Evolutionary conservation across 1,140 invertebrate species (phyloP).

Genomic region (Listronotus bonariensis): DNA sequence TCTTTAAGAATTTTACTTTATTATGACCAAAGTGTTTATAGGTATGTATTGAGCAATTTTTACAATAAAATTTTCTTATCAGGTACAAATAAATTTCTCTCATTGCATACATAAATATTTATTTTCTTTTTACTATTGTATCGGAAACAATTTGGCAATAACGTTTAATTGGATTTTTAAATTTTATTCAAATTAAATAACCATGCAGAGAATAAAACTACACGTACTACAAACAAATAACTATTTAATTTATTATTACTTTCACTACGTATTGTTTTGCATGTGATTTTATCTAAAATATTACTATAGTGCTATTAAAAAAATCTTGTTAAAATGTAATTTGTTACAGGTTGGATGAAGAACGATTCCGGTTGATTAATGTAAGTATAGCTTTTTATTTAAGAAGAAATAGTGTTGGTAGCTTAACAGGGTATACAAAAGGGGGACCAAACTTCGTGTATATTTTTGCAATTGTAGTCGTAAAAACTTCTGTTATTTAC

Average conservation of each 20-base stretch:
- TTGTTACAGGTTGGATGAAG: constrained; percentile 74
- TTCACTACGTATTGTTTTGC: constrained; percentile 5
- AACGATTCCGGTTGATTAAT: constrained; percentile 84
- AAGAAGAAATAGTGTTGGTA: not conserved
- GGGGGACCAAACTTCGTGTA: too few species aligned
- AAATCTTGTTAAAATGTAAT: not conserved
- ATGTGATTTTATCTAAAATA: constrained; percentile 3
- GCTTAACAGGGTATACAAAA: too few species aligned
- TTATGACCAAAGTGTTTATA: constrained; percentile 89
- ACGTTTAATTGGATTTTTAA: too few species aligned
- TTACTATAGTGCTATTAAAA: not conserved
- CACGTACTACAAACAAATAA: not conserved
- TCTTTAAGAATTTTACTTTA: constrained; percentile 85
- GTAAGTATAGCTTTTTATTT: constrained; percentile 66
- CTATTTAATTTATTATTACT: constrained; percentile 1
- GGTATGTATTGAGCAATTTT: constrained; percentile 61
- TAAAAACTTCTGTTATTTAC: too few species aligned
- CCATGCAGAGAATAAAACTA: too few species aligned
- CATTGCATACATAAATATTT: not conserved
- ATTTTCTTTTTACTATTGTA: not conserved
- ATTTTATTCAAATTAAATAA: too few species aligned
- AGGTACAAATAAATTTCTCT: not conserved
- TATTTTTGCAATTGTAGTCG: too few species aligned
- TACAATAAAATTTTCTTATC: not conserved
- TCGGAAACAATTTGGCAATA: not conserved